Evolutionary conservation across 2,888 invertebrate species (phyloP).

Genomic region (Drosophila parthenogenetica): DNA sequence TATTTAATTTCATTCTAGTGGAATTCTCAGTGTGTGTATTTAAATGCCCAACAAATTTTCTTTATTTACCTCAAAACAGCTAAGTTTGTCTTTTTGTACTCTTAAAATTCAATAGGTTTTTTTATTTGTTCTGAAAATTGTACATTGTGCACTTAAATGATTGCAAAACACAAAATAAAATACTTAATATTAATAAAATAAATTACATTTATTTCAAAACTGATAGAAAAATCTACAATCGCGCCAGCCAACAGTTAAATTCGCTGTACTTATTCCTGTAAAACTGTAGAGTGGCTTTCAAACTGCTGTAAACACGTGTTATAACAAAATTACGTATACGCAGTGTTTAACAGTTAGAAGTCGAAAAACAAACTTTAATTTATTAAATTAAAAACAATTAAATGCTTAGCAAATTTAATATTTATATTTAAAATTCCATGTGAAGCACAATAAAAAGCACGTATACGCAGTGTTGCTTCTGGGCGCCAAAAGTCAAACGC

Average conservation of each 20-base stretch:
- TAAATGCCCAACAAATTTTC: slow-evolving; percentile 3
- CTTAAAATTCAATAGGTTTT: slow-evolving; percentile 36
- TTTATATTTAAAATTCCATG: not conserved
- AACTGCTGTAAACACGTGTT: not conserved
- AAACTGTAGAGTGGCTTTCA: not conserved
- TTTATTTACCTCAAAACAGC: not conserved
- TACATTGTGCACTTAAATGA: not conserved
- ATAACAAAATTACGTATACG: not conserved
- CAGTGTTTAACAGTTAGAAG: no score
- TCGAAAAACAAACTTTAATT: not conserved
- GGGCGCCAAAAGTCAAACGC: slow-evolving; percentile 37
- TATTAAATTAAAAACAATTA: no score
- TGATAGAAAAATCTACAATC: not conserved
- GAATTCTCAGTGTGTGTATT: slow-evolving; percentile 22
- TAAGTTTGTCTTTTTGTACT: slow-evolving; percentile 38
- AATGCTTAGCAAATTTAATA: not conserved
- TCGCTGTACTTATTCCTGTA: no score
- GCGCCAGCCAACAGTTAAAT: not conserved
- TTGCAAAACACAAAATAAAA: no score
- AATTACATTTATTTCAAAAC: not conserved
- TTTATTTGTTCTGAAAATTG: not conserved
- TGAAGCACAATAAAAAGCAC: slow-evolving; percentile 1
- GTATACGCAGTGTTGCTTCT: slow-evolving; percentile 70
- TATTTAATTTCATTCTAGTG: slow-evolving; percentile 53
- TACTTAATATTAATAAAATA: no score